Conservation (phyloP, 2,113 vertebrate species). For the Tringa solitaria region DNA sequence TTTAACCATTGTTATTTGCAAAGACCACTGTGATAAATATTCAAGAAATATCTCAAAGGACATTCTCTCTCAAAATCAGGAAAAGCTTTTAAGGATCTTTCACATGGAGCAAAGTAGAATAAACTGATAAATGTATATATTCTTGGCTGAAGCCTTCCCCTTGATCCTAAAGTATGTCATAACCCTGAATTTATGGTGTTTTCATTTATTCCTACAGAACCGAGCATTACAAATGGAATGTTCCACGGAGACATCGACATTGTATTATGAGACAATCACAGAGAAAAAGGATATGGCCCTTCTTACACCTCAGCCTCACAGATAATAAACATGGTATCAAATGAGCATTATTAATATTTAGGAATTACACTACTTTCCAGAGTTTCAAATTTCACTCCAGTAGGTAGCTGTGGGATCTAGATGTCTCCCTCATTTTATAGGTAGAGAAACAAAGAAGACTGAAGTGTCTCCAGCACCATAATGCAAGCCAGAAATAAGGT, state of each 20-base stretch:
- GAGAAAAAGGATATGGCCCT: not conserved
- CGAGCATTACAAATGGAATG: not conserved
- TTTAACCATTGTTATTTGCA: not conserved
- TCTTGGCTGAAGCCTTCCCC: not conserved
- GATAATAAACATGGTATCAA: not conserved
- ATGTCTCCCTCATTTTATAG: not conserved
- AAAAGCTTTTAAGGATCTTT: not conserved
- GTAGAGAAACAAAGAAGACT: not conserved
- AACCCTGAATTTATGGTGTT: slow-evolving; percentile 17
- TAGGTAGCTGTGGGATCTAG: not conserved
- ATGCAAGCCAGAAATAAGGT: not conserved
- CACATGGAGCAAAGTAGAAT: not conserved
- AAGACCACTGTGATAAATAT: not conserved
- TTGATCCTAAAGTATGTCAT: not conserved
- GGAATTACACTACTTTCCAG: not conserved
- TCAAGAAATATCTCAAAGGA: not conserved
- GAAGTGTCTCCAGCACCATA: not conserved
- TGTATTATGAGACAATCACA: not conserved
- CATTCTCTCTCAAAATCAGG: not conserved
- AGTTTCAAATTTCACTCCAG: not conserved
- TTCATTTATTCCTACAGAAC: not conserved
- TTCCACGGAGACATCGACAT: not conserved
- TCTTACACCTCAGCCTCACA: not conserved
- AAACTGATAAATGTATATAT: not conserved
- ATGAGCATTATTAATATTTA: not conserved